A percentile compares a stretch with the other conserved stretches of the same genome.
Evolutionary conservation across 2,888 invertebrate genomes (phyloP).

Genomic region (Iphiclides podalirius): DNA sequence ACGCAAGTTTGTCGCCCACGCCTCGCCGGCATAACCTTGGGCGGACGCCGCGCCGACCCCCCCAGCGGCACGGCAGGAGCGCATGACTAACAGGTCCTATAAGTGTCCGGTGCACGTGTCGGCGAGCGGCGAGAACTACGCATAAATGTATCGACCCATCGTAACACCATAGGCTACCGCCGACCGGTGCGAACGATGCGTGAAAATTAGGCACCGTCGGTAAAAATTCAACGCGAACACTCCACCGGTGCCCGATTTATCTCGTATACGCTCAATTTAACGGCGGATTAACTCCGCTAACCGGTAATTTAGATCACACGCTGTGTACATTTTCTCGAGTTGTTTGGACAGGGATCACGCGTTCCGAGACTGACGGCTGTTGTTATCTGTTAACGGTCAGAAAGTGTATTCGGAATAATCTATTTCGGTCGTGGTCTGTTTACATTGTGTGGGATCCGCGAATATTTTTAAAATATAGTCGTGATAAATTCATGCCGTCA

Average conservation of each 20-base stretch:
- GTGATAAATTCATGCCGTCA: no score
- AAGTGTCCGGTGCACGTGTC: slow-evolving; percentile 34
- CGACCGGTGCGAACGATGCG: no score
- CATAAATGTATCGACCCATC: slow-evolving; percentile 75
- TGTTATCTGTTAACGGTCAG: slow-evolving; percentile 18
- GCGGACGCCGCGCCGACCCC: slow-evolving; percentile 3
- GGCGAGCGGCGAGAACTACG: slow-evolving; percentile 63
- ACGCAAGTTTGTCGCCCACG: slow-evolving; percentile 24
- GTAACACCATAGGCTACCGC: slow-evolving; percentile 31
- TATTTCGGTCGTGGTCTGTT: no score
- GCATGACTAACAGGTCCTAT: slow-evolving; percentile 3
- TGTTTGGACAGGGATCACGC: slow-evolving; percentile 11
- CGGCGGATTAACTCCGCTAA: slow-evolving; percentile 1
- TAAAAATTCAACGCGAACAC: not conserved
- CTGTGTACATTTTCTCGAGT: slow-evolving; percentile 7
- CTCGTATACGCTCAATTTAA: slow-evolving; percentile 3
- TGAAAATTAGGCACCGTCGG: no score
- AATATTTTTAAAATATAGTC: no score
- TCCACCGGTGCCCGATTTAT: not conserved
- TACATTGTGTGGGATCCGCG: no score
- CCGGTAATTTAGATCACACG: slow-evolving; percentile 11
- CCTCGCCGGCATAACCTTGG: slow-evolving; percentile 16
- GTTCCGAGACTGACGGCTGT: not conserved
- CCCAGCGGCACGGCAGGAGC: not conserved
- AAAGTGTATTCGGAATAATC: slow-evolving; percentile 5